A percentile compares a stretch with the other conserved stretches of the same genome.
Conservation (phyloP, 35 echinoderm and acorn worm species). For the Nesometra sesokonis region DNA sequence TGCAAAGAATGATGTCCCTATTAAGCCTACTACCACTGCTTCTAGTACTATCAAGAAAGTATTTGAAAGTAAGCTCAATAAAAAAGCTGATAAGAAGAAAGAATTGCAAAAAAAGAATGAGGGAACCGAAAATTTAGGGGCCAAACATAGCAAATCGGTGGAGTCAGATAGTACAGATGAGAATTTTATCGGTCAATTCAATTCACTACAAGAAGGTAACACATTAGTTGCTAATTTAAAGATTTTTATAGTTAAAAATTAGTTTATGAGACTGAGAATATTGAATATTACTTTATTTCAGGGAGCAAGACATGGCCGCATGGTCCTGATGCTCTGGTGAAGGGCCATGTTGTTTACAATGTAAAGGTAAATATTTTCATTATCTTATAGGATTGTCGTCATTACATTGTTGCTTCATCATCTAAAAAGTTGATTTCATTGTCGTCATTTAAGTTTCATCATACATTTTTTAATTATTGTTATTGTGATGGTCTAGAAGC, state of each 20-base stretch:
- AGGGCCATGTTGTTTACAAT: slow-evolving; percentile 61
- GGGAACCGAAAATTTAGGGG: background rate
- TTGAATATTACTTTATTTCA: background rate
- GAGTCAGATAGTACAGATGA: too few species aligned
- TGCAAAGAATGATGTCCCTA: background rate
- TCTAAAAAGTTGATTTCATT: too few species aligned
- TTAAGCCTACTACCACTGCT: background rate
- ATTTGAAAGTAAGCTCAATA: background rate
- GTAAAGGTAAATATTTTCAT: slow-evolving; percentile 48
- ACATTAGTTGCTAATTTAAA: too few species aligned
- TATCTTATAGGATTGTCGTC: too few species aligned
- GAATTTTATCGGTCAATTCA: too few species aligned
- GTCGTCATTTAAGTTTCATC: too few species aligned
- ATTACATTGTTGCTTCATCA: too few species aligned
- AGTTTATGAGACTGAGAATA: too few species aligned
- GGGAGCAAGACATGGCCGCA: slow-evolving; percentile 53
- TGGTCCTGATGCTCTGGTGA: slow-evolving; percentile 17
- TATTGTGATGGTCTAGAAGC: too few species aligned
- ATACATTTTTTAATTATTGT: too few species aligned
- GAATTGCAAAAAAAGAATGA: background rate
- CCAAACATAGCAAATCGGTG: background rate
- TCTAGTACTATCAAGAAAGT: background rate
- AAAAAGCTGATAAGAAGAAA: background rate
- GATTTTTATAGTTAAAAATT: too few species aligned
- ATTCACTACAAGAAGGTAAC: too few species aligned